Evolutionary conservation across 2,888 invertebrate genomes (phyloP).

Genomic region (Leptopilina myrica): DNA sequence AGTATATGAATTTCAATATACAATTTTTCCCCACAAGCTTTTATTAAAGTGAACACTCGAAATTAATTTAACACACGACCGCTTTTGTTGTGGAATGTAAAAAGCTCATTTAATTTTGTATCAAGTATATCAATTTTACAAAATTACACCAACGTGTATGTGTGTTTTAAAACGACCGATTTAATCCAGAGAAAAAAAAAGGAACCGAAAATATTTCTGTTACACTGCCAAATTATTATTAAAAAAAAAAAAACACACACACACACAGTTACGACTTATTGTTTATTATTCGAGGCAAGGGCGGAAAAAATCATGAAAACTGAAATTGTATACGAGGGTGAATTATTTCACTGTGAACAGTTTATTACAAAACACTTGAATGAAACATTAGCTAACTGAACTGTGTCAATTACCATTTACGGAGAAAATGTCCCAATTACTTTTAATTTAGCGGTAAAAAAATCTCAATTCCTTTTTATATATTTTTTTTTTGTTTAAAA

Average conservation of each 20-base stretch:
- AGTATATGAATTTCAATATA: neutral
- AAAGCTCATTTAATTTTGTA: neutral
- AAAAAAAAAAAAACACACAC: neutral
- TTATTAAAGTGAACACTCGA: constrained; percentile 10
- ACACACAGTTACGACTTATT: neutral
- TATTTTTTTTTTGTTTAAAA: neutral
- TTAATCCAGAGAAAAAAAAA: neutral
- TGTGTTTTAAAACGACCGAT: neutral
- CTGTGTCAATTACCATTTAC: constrained; percentile 10
- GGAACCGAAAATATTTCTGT: neutral
- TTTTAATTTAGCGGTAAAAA: neutral
- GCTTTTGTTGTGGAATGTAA: neutral
- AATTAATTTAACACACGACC: constrained; percentile 18
- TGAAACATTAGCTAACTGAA: constrained; percentile 3
- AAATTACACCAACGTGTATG: neutral
- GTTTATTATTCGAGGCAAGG: neutral
- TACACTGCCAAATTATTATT: neutral
- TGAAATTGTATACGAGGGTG: neutral
- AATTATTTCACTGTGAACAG: neutral
- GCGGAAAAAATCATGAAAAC: neutral
- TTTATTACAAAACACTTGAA: constrained; percentile 11
- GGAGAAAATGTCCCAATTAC: neutral
- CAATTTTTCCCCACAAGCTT: constrained; percentile 5
- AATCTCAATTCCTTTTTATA: neutral
- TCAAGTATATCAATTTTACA: constrained; percentile 16